These are phyloP conservation scores for Lasaia peninsularis DNA, from an alignment of 1,140 invertebrate species.

Conservation along the genomic window DNA sequence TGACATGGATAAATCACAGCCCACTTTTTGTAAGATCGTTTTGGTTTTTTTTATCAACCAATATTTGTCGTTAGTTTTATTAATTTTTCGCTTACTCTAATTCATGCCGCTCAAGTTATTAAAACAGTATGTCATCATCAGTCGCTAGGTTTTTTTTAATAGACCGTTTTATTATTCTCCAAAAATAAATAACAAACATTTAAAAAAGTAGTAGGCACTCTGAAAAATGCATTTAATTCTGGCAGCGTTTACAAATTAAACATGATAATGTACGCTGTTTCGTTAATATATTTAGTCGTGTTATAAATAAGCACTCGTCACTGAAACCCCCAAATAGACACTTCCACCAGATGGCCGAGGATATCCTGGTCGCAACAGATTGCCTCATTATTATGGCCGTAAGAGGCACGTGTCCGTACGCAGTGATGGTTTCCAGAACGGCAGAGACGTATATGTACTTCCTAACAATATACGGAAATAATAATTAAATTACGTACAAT, in stretches of 20 bases:
- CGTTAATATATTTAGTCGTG: slow-evolving; percentile 25
- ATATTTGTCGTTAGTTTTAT: too few relatives aligned
- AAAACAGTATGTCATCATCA: too few relatives aligned
- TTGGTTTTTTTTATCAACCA: too few relatives aligned
- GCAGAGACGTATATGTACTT: background rate
- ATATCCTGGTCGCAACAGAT: slow-evolving; percentile 54
- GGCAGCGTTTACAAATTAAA: background rate
- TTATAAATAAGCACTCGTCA: slow-evolving; percentile 48
- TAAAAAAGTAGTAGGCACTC: background rate
- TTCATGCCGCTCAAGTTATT: too few relatives aligned
- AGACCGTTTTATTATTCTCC: too few relatives aligned
- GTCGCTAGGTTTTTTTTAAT: too few relatives aligned
- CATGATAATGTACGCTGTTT: slow-evolving; percentile 1
- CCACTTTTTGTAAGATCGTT: too few relatives aligned
- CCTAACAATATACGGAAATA: too few relatives aligned
- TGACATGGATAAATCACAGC: too few relatives aligned
- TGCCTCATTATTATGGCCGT: slow-evolving; percentile 42
- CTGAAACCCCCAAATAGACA: slow-evolving; percentile 32
- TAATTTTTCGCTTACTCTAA: too few relatives aligned
- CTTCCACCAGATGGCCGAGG: slow-evolving; percentile 53
- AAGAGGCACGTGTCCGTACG: slow-evolving; percentile 41
- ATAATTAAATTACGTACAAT: background rate
- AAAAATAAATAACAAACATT: too few relatives aligned
- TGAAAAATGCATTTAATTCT: background rate
- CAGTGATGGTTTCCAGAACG: slow-evolving; percentile 4